Base-by-base conservation (phyloP, 2,888 invertebrate genomes). In the Salticus scenicus region DNA sequence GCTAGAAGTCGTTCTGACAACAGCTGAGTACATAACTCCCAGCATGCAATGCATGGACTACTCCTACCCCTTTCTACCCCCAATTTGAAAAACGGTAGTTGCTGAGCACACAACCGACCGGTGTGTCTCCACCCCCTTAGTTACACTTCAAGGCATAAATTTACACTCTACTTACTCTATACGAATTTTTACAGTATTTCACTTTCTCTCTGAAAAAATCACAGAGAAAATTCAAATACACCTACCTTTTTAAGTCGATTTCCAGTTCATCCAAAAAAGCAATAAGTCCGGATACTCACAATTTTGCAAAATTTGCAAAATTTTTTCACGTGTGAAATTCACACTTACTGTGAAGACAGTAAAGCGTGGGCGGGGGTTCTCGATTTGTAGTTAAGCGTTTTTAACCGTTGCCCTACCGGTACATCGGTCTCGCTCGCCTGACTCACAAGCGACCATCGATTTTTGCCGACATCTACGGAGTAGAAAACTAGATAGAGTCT, bases 341-440 rank as follows among this genome's bases (percentile, higher is more conserved):
- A 24, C 66, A 33, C 63, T 78, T 30, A 78, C 70, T 63, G 51
- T 78, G 41, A 51, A 70, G 78, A 70, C 27, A 78, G 80, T 79
- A 67, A 66, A 63, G 71, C 64, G 42, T 71, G 41, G 63, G 69
- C 41, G 74, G 74, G 51, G 81, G 63, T 42, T 47, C 51, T 24
- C 64, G 74, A 81, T 51, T 81, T 81, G 81, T 74, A 81, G 74
- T 81, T 81, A 81, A 81, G 69, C 81, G 81, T 81, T 81, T 74
- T 27, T 74, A 81, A 81, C 69, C 74, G 74, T 81, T 74, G 67
- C 74, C 73, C 81, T 81, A 81, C 81, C 81, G 66, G 81, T 81
- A 81, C 81, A 81, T 81, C 74, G 74, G 74, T 69, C 73, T 77
- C 37, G 37, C 67, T 67, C 7, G 67, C 70, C 70, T 73, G 81